Base-by-base conservation (phyloP, 2,113 vertebrate species). In the Excalfactoria chinensis region DNA sequence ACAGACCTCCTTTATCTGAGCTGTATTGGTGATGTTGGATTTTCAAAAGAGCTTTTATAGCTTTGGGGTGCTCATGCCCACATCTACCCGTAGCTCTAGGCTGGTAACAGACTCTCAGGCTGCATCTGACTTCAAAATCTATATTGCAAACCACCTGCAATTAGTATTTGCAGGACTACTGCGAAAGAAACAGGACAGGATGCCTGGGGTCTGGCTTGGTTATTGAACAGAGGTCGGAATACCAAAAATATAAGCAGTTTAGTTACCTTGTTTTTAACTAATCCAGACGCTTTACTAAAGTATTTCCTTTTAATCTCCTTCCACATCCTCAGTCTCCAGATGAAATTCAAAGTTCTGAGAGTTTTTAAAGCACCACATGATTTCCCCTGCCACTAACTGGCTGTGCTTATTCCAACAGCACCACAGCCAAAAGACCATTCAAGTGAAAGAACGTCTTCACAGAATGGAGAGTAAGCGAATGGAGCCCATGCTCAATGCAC, bases 351-450 rank as follows among this genome's bases (percentile, higher is more conserved):
- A 41, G 11, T 19, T 19, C 56, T 6, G n/a, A 48, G 35, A 18
- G 19, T 32, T 90, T 89, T 81, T 25, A 62, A 58, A 90, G 53
- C 59, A 94, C 68, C 58, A 37, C 0, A 0, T 86, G 62, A 72
- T 66, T 72, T 86, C 81, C 78, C 90, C 62, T 88, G 70, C 16
- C 86, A 32, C 60, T 76, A 51, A 94, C 88, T 23, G 89, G 67
- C 62, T 13, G 3, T 3, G 59, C 78, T 87, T 12, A 49, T 37
- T 41, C 34, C 25, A 63, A 7, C 35, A 28, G 28, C 81, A 69
- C 93, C 89, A 85, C 93, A 85, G 89, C 91, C 88, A 79, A n/a
- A 44, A 55, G 89, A 68, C n/a, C 81, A 86, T 40, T 79, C 74
- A 89, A 62, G 70, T 7, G 40, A 78, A 90, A 87, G 62, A 89